A percentile compares a stretch with the other conserved stretches of the same genome.
Conservation (phyloP, 2,888 invertebrate genomes). For the Aethes cnicana region DNA sequence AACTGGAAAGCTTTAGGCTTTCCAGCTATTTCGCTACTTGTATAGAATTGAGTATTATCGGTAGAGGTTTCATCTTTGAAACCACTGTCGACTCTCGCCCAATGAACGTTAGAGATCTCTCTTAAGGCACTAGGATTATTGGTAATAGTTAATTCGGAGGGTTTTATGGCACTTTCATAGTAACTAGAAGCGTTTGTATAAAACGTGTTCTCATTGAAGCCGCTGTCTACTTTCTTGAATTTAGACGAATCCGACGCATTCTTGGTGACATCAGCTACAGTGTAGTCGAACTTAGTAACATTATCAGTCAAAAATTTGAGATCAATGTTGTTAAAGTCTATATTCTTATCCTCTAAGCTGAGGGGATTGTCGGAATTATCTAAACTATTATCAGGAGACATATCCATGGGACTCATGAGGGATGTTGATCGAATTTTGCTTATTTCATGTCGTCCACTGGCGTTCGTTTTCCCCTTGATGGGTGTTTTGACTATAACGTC, state of each 20-base stretch:
- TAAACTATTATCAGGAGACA: conserved; percentile 72
- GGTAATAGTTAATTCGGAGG: conserved; percentile 72
- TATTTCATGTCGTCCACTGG: conserved; percentile 61
- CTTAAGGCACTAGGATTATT: conserved; percentile 58
- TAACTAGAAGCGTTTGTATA: conserved; percentile 72
- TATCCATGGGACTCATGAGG: conserved; percentile 54
- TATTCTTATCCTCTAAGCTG: conserved; percentile 66
- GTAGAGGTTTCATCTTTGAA: conserved; percentile 73
- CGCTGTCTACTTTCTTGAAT: conserved; percentile 72
- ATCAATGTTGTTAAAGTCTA: conserved; percentile 74
- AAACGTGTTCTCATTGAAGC: conserved; percentile 72
- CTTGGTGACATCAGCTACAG: conserved; percentile 49
- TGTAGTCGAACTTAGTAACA: conserved; percentile 56
- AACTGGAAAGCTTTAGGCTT: conserved; percentile 55
- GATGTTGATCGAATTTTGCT: conserved; percentile 66
- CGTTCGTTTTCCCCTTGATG: conserved; percentile 60
- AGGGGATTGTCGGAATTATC: conserved; percentile 63
- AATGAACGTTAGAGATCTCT: conserved; percentile 72
- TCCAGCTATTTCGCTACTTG: conserved; percentile 44
- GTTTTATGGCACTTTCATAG: conserved; percentile 78
- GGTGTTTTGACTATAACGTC: conserved; percentile 61
- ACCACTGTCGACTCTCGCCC: conserved; percentile 76
- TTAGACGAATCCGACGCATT: conserved; percentile 56
- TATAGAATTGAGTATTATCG: conserved; percentile 66
- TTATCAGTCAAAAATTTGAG: conserved; percentile 76